Evolutionary conservation across 92 coral and sea anemone species (phyloP).

Genomic region (Bergia sp.): DNA sequence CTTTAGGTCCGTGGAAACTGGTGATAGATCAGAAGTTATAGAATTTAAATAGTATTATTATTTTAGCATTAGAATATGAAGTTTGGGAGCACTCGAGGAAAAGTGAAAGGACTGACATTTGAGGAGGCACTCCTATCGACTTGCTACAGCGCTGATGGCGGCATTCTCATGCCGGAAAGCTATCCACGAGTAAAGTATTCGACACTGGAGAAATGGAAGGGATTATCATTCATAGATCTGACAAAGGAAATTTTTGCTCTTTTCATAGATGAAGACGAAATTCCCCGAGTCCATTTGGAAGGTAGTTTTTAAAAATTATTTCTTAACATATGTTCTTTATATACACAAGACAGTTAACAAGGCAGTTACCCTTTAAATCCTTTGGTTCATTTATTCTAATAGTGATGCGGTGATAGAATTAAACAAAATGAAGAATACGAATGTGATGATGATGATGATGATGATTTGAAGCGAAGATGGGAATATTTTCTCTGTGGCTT

Average conservation of each 20-base stretch:
- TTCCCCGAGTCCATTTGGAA: conserved; percentile 63
- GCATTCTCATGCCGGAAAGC: conserved; percentile 84
- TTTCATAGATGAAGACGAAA: conserved; percentile 76
- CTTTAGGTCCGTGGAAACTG: too few species aligned
- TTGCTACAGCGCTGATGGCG: conserved; percentile 81
- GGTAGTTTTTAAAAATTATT: conserved; percentile 52
- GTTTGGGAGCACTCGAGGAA: conserved; percentile 85
- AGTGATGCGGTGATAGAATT: too few species aligned
- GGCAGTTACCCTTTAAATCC: too few species aligned
- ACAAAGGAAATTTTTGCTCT: conserved; percentile 70
- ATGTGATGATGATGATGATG: too few species aligned
- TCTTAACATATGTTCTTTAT: too few species aligned
- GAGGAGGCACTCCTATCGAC: conserved; percentile 79
- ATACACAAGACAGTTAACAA: not conserved
- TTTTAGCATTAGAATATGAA: conserved; percentile 54
- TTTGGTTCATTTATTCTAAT: too few species aligned
- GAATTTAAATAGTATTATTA: too few species aligned
- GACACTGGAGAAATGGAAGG: conserved; percentile 63
- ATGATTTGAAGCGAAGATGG: too few species aligned
- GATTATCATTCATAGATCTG: conserved; percentile 76
- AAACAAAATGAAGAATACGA: too few species aligned
- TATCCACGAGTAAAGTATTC: conserved; percentile 67
- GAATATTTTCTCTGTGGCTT: too few species aligned
- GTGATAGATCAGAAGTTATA: too few species aligned
- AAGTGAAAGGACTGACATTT: conserved; percentile 62